phyloP scores from a whole-genome alignment of 2,113 vertebrate genomes.

The Piaya cayana region DNA sequence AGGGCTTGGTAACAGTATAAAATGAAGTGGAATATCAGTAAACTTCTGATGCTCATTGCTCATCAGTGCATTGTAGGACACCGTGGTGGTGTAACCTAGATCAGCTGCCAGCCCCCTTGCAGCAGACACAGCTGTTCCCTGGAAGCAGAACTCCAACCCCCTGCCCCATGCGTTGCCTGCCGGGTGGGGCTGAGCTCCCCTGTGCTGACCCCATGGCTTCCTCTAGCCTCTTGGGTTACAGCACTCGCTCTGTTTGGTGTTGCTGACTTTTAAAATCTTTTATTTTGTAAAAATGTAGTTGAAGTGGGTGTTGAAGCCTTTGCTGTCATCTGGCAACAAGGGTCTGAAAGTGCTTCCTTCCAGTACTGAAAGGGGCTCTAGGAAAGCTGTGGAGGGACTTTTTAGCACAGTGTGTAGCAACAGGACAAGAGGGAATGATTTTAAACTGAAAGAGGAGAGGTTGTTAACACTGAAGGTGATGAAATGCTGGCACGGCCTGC shows the following conservation, averaged over 20 bases:
- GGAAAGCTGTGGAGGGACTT: no score
- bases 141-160: accelerated
- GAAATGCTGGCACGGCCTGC: no score
- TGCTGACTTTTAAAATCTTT: not conserved
- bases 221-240: not conserved
- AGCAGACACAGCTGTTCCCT: not conserved
- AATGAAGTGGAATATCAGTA: not conserved
- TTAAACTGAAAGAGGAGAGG: no score
- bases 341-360: no score
- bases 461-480: no score
- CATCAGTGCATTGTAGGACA: accelerated
- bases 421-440: no score
- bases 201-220: accelerated
- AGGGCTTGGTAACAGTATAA: not conserved
- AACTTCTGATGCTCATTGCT: not conserved
- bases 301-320: not conserved
- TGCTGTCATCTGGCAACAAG: no score
- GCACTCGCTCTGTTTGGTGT: not conserved
- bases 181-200: not conserved
- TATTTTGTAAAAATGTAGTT: not conserved
- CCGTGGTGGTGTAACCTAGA: not conserved
- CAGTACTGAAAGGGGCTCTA: no score
- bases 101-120: not conserved
- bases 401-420: no score
- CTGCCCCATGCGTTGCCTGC: not conserved